Evolutionary conservation across 2,797 vertebrate genomes (phyloP), one percentile per base, ranked within the genome.

Genomic region (Poecile montanus): DNA sequence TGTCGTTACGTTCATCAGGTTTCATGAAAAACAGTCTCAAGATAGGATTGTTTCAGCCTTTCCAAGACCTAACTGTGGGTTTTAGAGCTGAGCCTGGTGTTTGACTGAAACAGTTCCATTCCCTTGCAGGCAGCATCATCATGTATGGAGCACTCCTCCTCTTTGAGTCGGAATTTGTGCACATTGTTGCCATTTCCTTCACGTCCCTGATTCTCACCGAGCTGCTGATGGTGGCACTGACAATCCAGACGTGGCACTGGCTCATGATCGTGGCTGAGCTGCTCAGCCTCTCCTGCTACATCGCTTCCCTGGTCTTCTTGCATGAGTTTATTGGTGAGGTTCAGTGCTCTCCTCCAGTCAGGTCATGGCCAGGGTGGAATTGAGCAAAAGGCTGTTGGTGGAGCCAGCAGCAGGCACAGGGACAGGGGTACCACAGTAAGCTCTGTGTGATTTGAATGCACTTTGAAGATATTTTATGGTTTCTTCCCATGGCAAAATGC

Each of bases 241-340:
- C 99, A 2, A 98, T 99, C 56, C 99, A 99, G 98, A 99, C 99
- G 0, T 99, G 99, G 99, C 99, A 99, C 96, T 99, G 99, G 99
- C 99, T 99, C 70, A 99, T 99, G 99, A 99, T 99, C 1, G 99
- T 99, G 56, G 99, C 98, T 0, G 99, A 99, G 97, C 97, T 99
- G 73, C 99, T 99, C 91, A 99, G 99, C 91, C 96, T 99, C 94
- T 98, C 99, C 85, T 99, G 98, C 96, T 99, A 99, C 95, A 97
- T 99, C 22, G 99, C 99, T 54, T 99, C 99, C 8, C 98, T 99
- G 73, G 99, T 99, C 89, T 99, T 99, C 98, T 94, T 99, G 88
- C 99, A 99, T 19, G 99, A 99, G 91, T 99, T 99, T 76, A 99
- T 99, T 11, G 99, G 99, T 99, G 94, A 98, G 98, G 26, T 20